Conservation (phyloP, 2,888 invertebrate genomes). For the Arge pagana region DNA sequence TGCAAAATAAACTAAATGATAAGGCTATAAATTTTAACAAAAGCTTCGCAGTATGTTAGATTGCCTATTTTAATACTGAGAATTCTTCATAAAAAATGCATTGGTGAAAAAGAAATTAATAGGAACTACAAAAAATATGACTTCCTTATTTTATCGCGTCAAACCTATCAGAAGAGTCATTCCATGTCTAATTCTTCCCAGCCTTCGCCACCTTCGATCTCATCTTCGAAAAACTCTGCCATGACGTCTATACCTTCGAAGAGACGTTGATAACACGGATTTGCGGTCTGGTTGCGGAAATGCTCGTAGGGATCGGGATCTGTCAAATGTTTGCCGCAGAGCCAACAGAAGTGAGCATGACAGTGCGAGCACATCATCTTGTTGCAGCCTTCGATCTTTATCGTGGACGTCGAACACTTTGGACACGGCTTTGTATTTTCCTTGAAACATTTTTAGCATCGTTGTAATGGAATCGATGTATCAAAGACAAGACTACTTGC, state of each 20-base stretch:
- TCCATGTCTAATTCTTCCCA: constrained; percentile 12
- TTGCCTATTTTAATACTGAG: too few relatives aligned
- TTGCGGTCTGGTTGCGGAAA: constrained; percentile 21
- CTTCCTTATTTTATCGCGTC: too few relatives aligned
- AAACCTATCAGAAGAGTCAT: too few relatives aligned
- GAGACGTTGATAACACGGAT: constrained; percentile 34
- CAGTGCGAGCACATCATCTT: constrained; percentile 38
- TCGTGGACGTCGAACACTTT: constrained; percentile 34
- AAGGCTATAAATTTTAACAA: too few relatives aligned
- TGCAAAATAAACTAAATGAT: too few relatives aligned
- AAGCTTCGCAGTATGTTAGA: too few relatives aligned
- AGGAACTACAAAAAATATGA: too few relatives aligned
- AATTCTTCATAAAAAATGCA: too few relatives aligned
- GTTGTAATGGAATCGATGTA: not conserved
- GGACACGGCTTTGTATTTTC: constrained; percentile 40
- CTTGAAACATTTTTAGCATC: constrained; percentile 29
- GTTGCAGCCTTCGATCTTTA: constrained; percentile 40
- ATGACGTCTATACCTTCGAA: constrained; percentile 28
- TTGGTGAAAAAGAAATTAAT: too few relatives aligned
- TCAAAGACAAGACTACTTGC: not conserved
- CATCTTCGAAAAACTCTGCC: not conserved
- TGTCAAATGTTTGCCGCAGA: constrained; percentile 36
- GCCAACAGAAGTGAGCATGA: constrained; percentile 39
- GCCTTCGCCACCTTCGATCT: not conserved
- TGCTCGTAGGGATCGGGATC: constrained; percentile 37